Percentiles rank a stretch among this genome's conserved stretches.
phyloP scores from a whole-genome alignment of 2,113 vertebrate species.

The Aepyceros melampus region DNA sequence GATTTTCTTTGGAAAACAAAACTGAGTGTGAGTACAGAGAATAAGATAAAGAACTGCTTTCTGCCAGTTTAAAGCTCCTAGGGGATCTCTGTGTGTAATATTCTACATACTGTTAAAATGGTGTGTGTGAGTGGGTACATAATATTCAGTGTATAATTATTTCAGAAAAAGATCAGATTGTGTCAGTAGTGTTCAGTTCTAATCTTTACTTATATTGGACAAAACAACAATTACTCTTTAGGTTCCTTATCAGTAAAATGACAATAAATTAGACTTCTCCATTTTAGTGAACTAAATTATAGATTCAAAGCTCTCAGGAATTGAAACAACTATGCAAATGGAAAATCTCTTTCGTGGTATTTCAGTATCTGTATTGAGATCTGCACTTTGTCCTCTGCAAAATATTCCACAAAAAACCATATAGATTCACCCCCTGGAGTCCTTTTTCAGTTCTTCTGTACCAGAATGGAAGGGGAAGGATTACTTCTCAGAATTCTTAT shows the following conservation, averaged over 20 bases:
- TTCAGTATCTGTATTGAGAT: neutral
- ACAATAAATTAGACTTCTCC: neutral
- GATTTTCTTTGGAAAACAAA: conserved; percentile 18
- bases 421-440: neutral
- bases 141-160: neutral
- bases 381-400: neutral
- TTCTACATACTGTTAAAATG: neutral
- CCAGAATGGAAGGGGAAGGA: neutral
- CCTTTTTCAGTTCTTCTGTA: neutral
- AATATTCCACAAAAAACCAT: neutral
- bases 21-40: neutral
- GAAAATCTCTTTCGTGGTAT: neutral
- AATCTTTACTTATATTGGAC: neutral
- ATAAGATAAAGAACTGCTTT: neutral
- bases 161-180: neutral
- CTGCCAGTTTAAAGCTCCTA: neutral
- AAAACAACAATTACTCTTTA: neutral
- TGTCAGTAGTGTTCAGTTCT: neutral
- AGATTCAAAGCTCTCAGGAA: neutral
- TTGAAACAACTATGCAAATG: neutral
- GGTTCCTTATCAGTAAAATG: neutral
- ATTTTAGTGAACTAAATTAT: neutral
- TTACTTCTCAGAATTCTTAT: neutral
- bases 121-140: neutral
- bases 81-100: neutral